Percentiles rank a stretch among this genome's conserved stretches.
These are phyloP conservation scores for Austrofundulus limnaeus DNA, from an alignment of 2,113 vertebrate genomes.

Conservation along the genomic window DNA sequence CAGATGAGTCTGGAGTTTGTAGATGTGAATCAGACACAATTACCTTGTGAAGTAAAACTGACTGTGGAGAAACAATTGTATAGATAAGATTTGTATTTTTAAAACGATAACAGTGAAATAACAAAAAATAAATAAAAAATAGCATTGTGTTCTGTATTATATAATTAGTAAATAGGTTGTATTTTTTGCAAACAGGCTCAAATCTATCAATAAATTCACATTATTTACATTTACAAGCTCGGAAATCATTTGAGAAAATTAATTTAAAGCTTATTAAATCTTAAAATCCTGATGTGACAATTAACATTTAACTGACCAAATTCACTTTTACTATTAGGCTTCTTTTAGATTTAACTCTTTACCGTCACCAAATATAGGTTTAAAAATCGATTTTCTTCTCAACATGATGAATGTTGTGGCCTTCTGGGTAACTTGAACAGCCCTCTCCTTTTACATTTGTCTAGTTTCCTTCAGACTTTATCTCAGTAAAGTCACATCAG, in stretches of 20 bases:
- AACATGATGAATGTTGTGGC: neutral
- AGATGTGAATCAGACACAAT: too few species aligned
- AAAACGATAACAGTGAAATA: too few species aligned
- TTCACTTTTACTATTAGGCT: neutral
- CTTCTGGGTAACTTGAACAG: neutral
- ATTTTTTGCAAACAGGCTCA: too few species aligned
- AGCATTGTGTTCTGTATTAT: too few species aligned
- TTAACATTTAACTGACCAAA: neutral
- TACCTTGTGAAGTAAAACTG: too few species aligned
- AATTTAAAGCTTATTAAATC: neutral
- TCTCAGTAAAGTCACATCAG: neutral
- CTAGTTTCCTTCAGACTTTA: neutral
- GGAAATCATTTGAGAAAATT: neutral
- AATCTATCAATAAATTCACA: too few species aligned
- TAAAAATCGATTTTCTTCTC: constrained; percentile 22
- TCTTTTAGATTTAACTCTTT: neutral
- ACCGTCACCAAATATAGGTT: neutral
- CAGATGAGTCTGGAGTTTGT: too few species aligned
- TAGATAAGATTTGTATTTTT: too few species aligned
- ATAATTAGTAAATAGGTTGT: too few species aligned
- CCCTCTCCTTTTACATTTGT: neutral
- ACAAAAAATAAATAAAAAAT: too few species aligned
- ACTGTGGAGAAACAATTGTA: too few species aligned
- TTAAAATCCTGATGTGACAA: constrained; percentile 29
- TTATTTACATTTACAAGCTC: neutral